Base-by-base conservation (phyloP, 2,888 invertebrate genomes). In the Epirrhoe tristata region DNA sequence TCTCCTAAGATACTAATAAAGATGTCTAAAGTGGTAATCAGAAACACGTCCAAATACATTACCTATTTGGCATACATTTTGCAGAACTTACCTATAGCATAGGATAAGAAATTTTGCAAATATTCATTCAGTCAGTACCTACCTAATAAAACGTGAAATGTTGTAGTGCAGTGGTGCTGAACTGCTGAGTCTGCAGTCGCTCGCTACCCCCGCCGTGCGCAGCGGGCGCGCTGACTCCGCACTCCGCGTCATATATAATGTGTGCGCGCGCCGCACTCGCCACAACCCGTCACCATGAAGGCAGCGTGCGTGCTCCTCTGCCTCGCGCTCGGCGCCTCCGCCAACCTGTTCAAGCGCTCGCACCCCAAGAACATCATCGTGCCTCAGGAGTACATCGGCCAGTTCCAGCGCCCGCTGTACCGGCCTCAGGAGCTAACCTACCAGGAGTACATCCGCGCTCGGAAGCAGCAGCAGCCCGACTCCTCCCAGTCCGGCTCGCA, bases 251-350 rank as follows among this genome's bases (percentile, higher is more conserved):
- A 70, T 86, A 87, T 88, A 88, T 83, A 88, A 78, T 74, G 72
- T 58, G 8, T 7, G 5, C 39, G n/a, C 58, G 50, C 52, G 34
- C 48, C 51, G 52, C 48, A 63, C 64, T 70, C 66, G 39, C 61
- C 74, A 85, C 83, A 81, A 69, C 75, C 63, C 76, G 69, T 63
- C 86, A 91, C 78, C 74, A 93, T 93, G 93, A 92, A 88, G 86
- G 85, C 87, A 75, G 83, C 81, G 77, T 83, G 81, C 78, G 74
- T 91, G 78, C 89, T 88, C 81, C 81, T 92, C 63, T 83, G 85
- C 24, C 80, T 93, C 1, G 39, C 39, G 12, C 39, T 43, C 76
- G 79, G 82, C 69, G 78, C 82, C 72, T 78, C 83, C 71, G 90
- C 84, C 77, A 86, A 81, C 78, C 87, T 92, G 82, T 88, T 92